A percentile compares a stretch with the other conserved stretches of the same genome.
These are phyloP conservation scores for Watsonalla binaria DNA, from an alignment of 2,888 invertebrate species.

Conservation along the genomic window DNA sequence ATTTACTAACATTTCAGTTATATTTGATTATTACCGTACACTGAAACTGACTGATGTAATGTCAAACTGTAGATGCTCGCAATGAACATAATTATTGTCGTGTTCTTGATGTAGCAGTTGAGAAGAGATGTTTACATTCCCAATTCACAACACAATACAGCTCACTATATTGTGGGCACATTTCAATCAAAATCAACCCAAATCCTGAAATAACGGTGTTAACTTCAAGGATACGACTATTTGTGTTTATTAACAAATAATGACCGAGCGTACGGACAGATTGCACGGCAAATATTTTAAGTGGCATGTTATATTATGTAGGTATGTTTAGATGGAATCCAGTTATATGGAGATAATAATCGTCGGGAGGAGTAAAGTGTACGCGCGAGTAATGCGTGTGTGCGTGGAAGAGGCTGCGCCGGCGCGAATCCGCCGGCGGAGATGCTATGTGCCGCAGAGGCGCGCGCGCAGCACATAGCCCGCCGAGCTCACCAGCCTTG, in stretches of 20 bases:
- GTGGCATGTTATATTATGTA: constrained; percentile 37
- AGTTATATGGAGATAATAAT: constrained; percentile 68
- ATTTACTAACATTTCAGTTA: no score
- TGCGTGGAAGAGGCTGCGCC: constrained; percentile 57
- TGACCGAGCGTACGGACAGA: constrained; percentile 42
- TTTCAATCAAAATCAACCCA: constrained; percentile 44
- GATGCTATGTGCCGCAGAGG: constrained; percentile 61
- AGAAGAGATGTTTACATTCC: constrained; percentile 49
- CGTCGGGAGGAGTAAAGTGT: constrained; percentile 40
- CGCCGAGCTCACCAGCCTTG: constrained; percentile 67
- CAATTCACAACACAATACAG: constrained; percentile 26
- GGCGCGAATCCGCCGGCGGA: constrained; percentile 70
- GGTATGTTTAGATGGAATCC: constrained; percentile 56
- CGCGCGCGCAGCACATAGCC: constrained; percentile 62
- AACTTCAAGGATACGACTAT: constrained; percentile 48
- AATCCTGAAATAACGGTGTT: constrained; percentile 55
- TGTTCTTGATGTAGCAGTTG: constrained; percentile 35
- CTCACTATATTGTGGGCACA: constrained; percentile 31
- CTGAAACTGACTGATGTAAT: constrained; percentile 31
- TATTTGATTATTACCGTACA: no score
- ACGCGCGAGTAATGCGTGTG: constrained; percentile 23
- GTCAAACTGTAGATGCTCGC: constrained; percentile 36
- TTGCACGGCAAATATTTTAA: constrained; percentile 59
- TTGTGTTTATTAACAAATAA: constrained; percentile 50
- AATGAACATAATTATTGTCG: background rate